Evolutionary conservation across 2,888 invertebrate genomes (phyloP).

Genomic region (Antheraea yamamai): DNA sequence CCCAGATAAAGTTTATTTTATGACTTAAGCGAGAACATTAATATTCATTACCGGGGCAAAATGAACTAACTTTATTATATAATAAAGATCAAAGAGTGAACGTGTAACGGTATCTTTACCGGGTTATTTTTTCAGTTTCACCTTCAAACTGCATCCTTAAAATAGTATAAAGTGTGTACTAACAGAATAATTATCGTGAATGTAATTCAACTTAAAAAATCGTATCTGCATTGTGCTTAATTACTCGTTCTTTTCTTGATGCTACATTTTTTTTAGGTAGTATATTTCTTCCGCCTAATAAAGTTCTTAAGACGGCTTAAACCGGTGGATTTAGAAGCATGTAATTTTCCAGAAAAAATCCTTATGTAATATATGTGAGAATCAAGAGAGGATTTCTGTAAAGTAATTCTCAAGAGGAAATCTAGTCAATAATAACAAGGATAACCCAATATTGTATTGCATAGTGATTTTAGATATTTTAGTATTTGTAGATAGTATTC

Average conservation of each 20-base stretch:
- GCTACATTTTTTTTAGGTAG: neutral
- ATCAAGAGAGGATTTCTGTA: too few species aligned
- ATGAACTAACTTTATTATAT: conserved; percentile 79
- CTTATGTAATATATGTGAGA: too few species aligned
- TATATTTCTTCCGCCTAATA: neutral
- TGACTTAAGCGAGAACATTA: conserved; percentile 78
- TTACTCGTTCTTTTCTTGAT: neutral
- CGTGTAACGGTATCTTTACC: conserved; percentile 42
- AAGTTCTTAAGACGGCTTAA: too few species aligned
- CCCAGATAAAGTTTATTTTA: conserved; percentile 78
- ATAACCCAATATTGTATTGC: neutral
- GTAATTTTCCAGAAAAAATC: too few species aligned
- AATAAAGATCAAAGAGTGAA: conserved; percentile 72
- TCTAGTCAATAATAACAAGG: neutral
- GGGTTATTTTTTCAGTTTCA: conserved; percentile 45
- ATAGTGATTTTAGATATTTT: neutral
- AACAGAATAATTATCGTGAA: neutral
- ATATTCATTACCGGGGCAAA: conserved; percentile 77
- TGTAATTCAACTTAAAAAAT: neutral
- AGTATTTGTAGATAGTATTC: neutral
- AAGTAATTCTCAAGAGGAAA: neutral
- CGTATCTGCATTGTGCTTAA: neutral
- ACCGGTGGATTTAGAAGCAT: too few species aligned
- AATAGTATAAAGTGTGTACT: conserved; percentile 16
- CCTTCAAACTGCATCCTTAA: conserved; percentile 32